Base-by-base conservation (phyloP, 2,888 invertebrate species). In the Hypsopygia costalis region DNA sequence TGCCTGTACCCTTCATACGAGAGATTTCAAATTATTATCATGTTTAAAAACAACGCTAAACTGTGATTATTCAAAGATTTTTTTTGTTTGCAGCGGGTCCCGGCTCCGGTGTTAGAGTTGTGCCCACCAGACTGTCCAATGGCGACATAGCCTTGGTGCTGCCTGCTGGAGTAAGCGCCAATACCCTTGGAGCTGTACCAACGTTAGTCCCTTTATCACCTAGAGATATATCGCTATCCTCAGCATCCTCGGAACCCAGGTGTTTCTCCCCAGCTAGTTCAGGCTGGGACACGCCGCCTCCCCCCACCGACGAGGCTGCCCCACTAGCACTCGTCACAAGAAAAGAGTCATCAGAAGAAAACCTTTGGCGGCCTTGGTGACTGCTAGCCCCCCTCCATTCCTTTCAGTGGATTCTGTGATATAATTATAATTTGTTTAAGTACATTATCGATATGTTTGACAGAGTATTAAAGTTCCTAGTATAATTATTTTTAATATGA, bases 331-430 rank as follows among this genome's bases (percentile, higher is more conserved):
- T 95, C 52, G 95, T 95, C 10, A 94, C 94, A 58, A 92, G 94
- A 91, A 86, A 89, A 67, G 57, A 90, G 82, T 70, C 89, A 6
- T 55, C 83, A 61, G 94, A 94, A 62, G 94, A 94, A 32, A 93
- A 93, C 63, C 94, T 94, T 16, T 95, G 95, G 95, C 90, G 95
- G 63, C 95, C 95, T 1, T 95, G 95, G 95, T 94, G 88, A 89
- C 80, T 47, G 16, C 16, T 16, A 16, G 16, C 16, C 29, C 37
- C 34, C 46, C 46, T 49, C 46, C 57, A 69, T 66, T 72, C 68
- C 67, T 53, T 48, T 55, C 22, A 43, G 59, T 47, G 48, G 53
- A 55, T 48, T 57, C 65, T 72, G 67, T 58, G 69, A 69, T 69
- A 69, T 62, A 52, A 44, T 49, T 49, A 51, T 54, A 48, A 41